These are phyloP conservation scores for Tetragonula carbonaria DNA, from an alignment of 2,888 invertebrate species.

Conservation along the genomic window DNA sequence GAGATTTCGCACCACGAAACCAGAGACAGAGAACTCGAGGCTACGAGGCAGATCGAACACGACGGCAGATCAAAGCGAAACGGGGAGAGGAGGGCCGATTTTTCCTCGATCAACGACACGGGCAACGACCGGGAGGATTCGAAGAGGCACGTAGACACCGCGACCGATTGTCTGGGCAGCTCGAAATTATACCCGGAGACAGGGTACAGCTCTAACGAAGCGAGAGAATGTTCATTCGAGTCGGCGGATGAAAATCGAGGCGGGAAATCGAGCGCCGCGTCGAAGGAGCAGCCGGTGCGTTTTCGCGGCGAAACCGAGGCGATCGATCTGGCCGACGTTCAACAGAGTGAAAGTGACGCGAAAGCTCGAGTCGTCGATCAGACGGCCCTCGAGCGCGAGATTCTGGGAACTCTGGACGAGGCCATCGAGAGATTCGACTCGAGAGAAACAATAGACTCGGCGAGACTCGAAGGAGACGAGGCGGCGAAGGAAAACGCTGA, in stretches of 20 bases:
- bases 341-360: conserved; percentile 29
- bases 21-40: neutral
- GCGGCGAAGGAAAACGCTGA: no score
- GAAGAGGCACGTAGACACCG: conserved; percentile 31
- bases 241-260: neutral
- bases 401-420: conserved; percentile 78
- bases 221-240: conserved; percentile 4
- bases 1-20: conserved; percentile 34
- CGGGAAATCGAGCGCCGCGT: neutral
- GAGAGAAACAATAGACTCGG: conserved; percentile 49
- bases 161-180: conserved; percentile 61
- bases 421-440: conserved; percentile 79
- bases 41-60: conserved; percentile 31
- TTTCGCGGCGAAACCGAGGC: conserved; percentile 11
- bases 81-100: conserved; percentile 43
- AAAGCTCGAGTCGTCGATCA: conserved; percentile 44
- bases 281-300: conserved; percentile 8
- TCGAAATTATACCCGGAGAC: conserved; percentile 71
- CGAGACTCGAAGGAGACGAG: conserved; percentile 21
- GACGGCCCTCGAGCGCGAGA: conserved; percentile 60
- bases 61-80: conserved; percentile 23
- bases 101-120: conserved; percentile 36
- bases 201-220: conserved; percentile 33
- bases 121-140: neutral
- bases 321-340: neutral